Evolutionary conservation across 1,140 invertebrate species (phyloP).

Genomic region (Drosophila saltans): DNA sequence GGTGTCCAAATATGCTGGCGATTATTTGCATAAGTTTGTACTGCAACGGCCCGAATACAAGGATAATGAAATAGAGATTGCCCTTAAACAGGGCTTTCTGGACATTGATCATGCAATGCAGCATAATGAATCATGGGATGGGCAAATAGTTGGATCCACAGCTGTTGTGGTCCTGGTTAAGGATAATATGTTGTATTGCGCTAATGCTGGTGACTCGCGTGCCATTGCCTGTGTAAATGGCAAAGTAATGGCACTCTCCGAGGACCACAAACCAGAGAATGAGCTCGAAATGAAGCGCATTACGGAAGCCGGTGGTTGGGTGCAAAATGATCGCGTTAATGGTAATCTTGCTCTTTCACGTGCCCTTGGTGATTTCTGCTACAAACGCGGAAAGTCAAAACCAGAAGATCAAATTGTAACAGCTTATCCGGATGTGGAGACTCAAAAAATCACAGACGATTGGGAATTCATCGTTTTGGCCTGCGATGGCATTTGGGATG

Average conservation of each 20-base stretch:
- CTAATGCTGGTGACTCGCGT: constrained; percentile 98
- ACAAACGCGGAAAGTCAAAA: constrained; percentile 92
- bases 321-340: constrained; percentile 98
- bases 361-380: constrained; percentile 98
- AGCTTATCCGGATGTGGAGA: constrained; percentile 96
- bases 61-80: constrained; percentile 63
- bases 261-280: constrained; percentile 97
- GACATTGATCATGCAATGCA: constrained; percentile 96
- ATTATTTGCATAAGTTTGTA: constrained; percentile 95
- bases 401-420: constrained; percentile 98
- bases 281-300: constrained; percentile 93
- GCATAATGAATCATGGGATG: constrained; percentile 92
- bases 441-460: constrained; percentile 90
- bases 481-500: constrained; percentile 99
- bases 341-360: constrained; percentile 97
- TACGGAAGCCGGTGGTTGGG: constrained; percentile 96
- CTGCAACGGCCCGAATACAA: constrained; percentile 89
- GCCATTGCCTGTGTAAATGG: constrained; percentile 92
- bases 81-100: constrained; percentile 93
- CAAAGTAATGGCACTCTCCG: constrained; percentile 87
- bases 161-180: constrained; percentile 94
- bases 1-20: constrained; percentile 96
- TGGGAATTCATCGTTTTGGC: constrained; percentile 98
- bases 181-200: constrained; percentile 92
- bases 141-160: constrained; percentile 97